Evolutionary conservation across 2,888 invertebrate species (phyloP).

Genomic region (Darwinula stevensoni): DNA sequence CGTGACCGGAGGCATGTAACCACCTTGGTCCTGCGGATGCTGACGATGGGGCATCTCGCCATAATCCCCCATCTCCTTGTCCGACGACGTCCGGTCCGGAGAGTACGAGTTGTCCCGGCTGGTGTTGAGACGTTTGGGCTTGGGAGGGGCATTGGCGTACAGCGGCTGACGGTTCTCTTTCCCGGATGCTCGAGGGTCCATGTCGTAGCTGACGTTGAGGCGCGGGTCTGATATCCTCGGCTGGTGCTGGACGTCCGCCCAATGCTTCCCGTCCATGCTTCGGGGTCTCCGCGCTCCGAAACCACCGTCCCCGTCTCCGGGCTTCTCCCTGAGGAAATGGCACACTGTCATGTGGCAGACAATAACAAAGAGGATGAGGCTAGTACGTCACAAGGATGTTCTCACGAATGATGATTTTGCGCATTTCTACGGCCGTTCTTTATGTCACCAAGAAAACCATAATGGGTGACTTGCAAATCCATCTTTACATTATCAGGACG

Average conservation of each 20-base stretch:
- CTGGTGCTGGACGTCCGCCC: too few species aligned
- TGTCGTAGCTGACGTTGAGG: conserved; percentile 4
- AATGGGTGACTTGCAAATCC: too few species aligned
- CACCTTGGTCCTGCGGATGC: background rate
- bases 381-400: too few species aligned
- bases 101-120: conserved; percentile 14
- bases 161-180: conserved; percentile 28
- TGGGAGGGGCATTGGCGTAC: conserved; percentile 68
- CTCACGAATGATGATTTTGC: too few species aligned
- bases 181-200: conserved; percentile 1
- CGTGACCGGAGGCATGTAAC: background rate
- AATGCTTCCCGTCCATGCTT: background rate
- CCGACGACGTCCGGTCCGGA: conserved; percentile 36
- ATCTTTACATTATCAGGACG: too few species aligned
- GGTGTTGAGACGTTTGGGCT: conserved; percentile 47
- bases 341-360: too few species aligned
- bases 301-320: background rate
- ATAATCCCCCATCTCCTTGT: conserved; percentile 13
- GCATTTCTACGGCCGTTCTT: too few species aligned
- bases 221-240: too few species aligned
- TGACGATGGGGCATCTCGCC: too few species aligned
- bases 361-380: too few species aligned
- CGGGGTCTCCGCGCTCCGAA: background rate
- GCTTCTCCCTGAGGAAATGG: too few species aligned
- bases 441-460: too few species aligned